Conservation (phyloP, 2,797 vertebrate genomes). For the Anolis apletophallus region DNA sequence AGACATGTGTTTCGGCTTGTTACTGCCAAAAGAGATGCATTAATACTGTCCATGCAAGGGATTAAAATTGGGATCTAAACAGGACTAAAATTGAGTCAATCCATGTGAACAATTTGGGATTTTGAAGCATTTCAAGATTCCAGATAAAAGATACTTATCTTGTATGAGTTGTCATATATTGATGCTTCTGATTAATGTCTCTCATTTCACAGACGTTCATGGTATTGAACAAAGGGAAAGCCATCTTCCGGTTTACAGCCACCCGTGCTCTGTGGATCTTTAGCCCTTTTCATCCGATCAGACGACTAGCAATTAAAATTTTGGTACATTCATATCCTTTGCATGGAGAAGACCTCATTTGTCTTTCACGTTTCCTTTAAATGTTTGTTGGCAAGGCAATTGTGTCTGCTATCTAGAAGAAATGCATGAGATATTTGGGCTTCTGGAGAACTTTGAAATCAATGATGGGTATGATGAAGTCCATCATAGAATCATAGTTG, state of each 20-base stretch:
- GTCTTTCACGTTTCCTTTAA: too few relatives aligned
- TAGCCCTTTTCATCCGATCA: slow-evolving; percentile 90
- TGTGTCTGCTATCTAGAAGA: background rate
- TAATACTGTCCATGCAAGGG: background rate
- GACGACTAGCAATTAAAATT: slow-evolving; percentile 89
- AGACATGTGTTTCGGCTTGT: background rate
- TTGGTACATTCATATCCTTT: slow-evolving; percentile 99
- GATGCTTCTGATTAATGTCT: background rate
- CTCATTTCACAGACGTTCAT: slow-evolving; percentile 88
- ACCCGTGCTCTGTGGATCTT: slow-evolving; percentile 93
- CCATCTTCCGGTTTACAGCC: slow-evolving; percentile 96
- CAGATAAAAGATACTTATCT: too few relatives aligned
- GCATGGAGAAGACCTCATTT: background rate
- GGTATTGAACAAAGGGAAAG: slow-evolving; percentile 95
- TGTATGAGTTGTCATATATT: too few relatives aligned
- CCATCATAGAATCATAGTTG: too few relatives aligned
- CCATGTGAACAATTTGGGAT: too few relatives aligned
- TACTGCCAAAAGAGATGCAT: background rate
- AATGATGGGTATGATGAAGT: too few relatives aligned
- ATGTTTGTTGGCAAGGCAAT: background rate
- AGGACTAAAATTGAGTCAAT: background rate
- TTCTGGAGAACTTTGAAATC: too few relatives aligned
- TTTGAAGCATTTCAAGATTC: too few relatives aligned
- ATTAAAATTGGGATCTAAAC: background rate
- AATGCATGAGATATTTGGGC: background rate